These are phyloP conservation scores for Iselma pallidipennis DNA, from an alignment of 2,888 invertebrate species.

Conservation along the genomic window DNA sequence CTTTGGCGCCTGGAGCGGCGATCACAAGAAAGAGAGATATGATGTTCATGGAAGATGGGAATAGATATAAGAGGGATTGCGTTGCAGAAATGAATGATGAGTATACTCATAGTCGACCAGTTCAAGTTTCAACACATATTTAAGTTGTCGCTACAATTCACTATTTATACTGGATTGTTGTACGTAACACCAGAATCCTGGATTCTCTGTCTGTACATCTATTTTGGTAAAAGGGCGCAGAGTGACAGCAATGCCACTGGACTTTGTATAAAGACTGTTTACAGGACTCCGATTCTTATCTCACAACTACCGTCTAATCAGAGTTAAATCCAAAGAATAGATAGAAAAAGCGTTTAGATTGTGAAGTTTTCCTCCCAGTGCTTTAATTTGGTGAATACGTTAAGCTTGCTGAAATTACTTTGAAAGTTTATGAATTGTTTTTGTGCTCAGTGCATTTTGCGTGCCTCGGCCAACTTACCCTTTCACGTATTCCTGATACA, in stretches of 20 bases:
- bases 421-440: conserved; percentile 5
- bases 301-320: neutral
- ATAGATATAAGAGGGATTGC: conserved; percentile 45
- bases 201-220: conserved; percentile 33
- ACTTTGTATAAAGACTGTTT: conserved; percentile 39
- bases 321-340: neutral
- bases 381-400: too few species aligned
- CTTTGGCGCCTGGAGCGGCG: conserved; percentile 36
- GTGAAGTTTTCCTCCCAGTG: too few species aligned
- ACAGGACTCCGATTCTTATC: conserved; percentile 12
- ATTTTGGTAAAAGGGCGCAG: conserved; percentile 35
- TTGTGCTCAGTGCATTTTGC: conserved; percentile 2
- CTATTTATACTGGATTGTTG: conserved; percentile 21
- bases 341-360: too few species aligned
- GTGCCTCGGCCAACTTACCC: neutral
- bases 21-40: conserved; percentile 22
- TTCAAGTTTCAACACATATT: neutral
- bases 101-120: conserved; percentile 37
- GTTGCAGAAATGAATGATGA: conserved; percentile 49
- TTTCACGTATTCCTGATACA: neutral
- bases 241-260: conserved; percentile 41
- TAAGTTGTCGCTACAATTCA: too few species aligned
- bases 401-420: conserved; percentile 10
- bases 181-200: conserved; percentile 34
- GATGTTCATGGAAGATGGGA: conserved; percentile 32